phyloP scores from a whole-genome alignment of 2,113 vertebrate species.

The Muscicapa adusta region DNA sequence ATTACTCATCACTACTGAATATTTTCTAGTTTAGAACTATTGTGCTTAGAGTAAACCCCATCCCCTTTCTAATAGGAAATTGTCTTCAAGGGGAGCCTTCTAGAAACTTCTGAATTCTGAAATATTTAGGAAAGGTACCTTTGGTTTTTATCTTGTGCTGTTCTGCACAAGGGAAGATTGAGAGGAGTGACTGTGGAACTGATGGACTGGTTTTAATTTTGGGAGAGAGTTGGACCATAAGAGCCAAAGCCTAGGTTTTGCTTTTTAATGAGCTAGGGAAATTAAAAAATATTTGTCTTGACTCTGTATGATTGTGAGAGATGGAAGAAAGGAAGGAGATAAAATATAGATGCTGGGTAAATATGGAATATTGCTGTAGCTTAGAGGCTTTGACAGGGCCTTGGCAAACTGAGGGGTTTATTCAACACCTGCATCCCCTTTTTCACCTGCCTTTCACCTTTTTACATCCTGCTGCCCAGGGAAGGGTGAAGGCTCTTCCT shows the following conservation, averaged over 20 bases:
- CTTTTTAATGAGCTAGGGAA: constrained; percentile 6
- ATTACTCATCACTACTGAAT: background rate
- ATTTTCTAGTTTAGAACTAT: background rate
- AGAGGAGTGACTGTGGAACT: background rate
- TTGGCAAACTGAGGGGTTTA: background rate
- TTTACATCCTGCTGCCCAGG: background rate
- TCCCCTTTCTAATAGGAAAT: background rate
- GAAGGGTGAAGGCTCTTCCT: background rate
- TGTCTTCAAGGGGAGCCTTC: background rate
- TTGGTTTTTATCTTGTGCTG: background rate
- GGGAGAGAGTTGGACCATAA: background rate
- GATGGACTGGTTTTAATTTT: constrained; percentile 33
- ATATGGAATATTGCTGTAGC: background rate
- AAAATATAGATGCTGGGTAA: background rate
- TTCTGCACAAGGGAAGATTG: background rate
- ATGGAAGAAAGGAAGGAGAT: background rate
- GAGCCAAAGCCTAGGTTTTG: background rate
- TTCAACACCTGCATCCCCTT: background rate
- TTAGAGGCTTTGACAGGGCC: background rate
- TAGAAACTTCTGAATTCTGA: background rate
- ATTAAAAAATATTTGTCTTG: constrained; percentile 45
- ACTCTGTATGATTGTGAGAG: background rate
- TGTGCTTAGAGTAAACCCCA: background rate
- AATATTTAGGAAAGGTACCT: background rate
- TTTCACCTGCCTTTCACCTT: background rate